Evolutionary conservation across 53 echinoderm and acorn worm genomes (phyloP), one percentile per base, ranked within the genome.

Genomic region (Holothuria scabra): DNA sequence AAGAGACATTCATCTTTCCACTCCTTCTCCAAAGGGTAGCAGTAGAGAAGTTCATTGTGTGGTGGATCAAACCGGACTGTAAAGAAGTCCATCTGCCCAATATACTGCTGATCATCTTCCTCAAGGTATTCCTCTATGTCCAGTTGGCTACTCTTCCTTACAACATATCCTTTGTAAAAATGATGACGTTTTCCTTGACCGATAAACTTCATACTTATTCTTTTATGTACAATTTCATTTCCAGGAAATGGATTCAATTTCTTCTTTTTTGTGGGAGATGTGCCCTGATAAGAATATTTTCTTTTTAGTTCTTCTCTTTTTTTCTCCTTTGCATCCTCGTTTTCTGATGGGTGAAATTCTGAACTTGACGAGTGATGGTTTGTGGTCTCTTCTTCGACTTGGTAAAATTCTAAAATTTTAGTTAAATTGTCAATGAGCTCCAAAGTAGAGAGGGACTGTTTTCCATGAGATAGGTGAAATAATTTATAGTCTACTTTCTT

Each of bases 201-300:
- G 12, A 14, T 57, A 20, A 57, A 57, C 20, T 57, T 57, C 58
- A 57, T 57, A 57, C 58, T 57, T 57, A 57, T 57, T 74, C 83
- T 67, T 26, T 83, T 87, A 4, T 32, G 26, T 14, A 70, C 24
- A 24, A 83, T 58, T 7, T 33, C 60, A 59, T 87, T 82, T 87
- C 83, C 87, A 28, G 87, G 87, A 31, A 88, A 88, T 3, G 67
- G 67, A 20, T 21, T 5, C 56, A 14, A 14, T 57, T 57, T 57
- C 58, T 57, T 57, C 58, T 66, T 66, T 21, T 21, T 22, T 19
- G 66, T 22, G n/a, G n/a, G n/a, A 66, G 26, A 21, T 22, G 25
- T 24, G n/a, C n/a, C n/a, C 66, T 66, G 66, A 28, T 66, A 66
- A 22, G 66, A 21, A 66, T 66, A 66, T 28, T 66, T 66, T 66